These are phyloP conservation scores for Thamnophis elegans DNA, from an alignment of 2,797 vertebrate species.

Conservation along the genomic window DNA sequence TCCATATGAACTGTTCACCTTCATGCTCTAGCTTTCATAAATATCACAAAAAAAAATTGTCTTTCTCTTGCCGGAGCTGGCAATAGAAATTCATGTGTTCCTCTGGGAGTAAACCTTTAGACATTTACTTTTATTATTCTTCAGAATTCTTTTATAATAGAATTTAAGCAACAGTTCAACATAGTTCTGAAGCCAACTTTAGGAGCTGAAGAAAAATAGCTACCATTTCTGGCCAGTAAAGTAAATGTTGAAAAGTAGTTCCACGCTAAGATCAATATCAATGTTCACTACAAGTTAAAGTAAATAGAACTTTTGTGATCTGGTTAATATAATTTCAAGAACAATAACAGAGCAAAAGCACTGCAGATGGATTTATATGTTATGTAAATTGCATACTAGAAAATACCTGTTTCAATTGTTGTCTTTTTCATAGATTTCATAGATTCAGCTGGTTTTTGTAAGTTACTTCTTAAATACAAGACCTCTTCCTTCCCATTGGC, in stretches of 20 bases:
- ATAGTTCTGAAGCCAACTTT: neutral
- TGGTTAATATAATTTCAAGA: conserved; percentile 9
- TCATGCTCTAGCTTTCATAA: neutral
- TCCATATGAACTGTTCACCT: neutral
- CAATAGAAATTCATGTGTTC: neutral
- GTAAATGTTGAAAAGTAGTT: neutral
- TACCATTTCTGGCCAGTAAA: neutral
- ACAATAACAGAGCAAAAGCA: neutral
- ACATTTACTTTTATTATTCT: neutral
- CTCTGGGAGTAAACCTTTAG: neutral
- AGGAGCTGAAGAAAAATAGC: neutral
- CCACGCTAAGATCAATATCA: neutral
- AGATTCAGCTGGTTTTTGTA: neutral
- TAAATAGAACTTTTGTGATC: neutral
- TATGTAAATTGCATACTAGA: neutral
- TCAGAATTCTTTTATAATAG: neutral
- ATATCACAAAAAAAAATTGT: neutral
- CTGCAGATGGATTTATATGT: neutral
- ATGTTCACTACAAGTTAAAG: neutral
- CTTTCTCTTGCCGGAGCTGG: conserved; percentile 1
- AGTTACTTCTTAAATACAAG: neutral
- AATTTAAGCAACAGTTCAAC: neutral
- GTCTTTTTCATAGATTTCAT: neutral
- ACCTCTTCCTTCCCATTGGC: neutral
- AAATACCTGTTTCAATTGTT: neutral